phyloP scores from a whole-genome alignment of 2,888 invertebrate species.

The Leptinotarsa peninsularis region DNA sequence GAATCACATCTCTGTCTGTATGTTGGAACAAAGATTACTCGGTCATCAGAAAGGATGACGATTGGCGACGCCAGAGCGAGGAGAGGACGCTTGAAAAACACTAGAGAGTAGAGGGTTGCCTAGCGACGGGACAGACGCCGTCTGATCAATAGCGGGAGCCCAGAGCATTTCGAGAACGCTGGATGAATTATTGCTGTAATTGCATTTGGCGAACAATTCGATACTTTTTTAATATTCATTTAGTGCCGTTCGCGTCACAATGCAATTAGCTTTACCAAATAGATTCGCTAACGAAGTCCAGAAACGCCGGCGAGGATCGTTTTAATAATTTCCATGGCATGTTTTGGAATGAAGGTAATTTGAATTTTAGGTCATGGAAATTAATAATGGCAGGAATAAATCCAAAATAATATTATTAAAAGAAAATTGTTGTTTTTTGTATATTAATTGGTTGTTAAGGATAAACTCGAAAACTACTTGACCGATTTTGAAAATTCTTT shows the following conservation, averaged over 20 bases:
- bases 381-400: background rate
- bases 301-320: background rate
- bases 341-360: background rate
- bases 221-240: slow-evolving; percentile 16
- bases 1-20: slow-evolving; percentile 5
- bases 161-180: slow-evolving; percentile 9
- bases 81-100: slow-evolving; percentile 41
- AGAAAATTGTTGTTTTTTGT: no score
- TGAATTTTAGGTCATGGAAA: background rate
- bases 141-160: slow-evolving; percentile 59
- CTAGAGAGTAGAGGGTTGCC: slow-evolving; percentile 53
- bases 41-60: slow-evolving; percentile 16
- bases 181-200: slow-evolving; percentile 14
- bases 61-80: slow-evolving; percentile 25
- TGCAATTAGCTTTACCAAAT: slow-evolving; percentile 4
- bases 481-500: no score
- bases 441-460: no score
- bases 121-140: slow-evolving; percentile 62
- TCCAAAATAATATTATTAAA: no score
- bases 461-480: no score
- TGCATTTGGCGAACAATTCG: slow-evolving; percentile 15
- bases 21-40: slow-evolving; percentile 11
- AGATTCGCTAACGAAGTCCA: slow-evolving; percentile 12
- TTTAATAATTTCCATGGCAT: slow-evolving; percentile 4
- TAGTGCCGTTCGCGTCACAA: slow-evolving; percentile 10